Conservation (phyloP, 2,797 vertebrate species). For the Phrynocephalus forsythii region DNA sequence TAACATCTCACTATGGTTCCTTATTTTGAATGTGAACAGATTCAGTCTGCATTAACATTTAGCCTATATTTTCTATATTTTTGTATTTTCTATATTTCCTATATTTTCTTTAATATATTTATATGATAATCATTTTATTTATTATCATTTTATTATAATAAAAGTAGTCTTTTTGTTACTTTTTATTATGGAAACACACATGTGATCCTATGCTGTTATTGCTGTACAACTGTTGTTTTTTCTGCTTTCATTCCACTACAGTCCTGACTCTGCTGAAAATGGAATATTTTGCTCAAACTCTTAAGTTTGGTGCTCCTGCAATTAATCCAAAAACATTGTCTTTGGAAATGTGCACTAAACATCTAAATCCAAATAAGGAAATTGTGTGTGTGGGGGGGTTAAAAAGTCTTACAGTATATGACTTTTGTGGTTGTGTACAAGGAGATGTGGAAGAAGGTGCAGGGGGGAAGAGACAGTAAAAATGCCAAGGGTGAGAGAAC, state of each 20-base stretch:
- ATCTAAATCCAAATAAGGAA: not conserved
- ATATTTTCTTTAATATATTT: no score
- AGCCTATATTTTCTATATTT: not conserved
- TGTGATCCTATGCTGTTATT: no score
- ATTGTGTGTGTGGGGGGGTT: no score
- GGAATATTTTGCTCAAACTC: no score
- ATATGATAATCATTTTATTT: no score
- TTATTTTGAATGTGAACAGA: not conserved
- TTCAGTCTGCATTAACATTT: not conserved
- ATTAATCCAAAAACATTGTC: no score
- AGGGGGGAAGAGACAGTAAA: not conserved
- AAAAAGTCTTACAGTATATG: not conserved
- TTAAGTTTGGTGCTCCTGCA: not conserved
- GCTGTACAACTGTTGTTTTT: not conserved
- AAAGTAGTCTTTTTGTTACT: not conserved
- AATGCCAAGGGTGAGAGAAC: not conserved
- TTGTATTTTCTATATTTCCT: no score
- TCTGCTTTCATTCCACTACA: not conserved
- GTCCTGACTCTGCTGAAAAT: no score
- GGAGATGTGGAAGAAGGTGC: no score
- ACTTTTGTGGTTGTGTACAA: not conserved
- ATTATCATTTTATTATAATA: no score
- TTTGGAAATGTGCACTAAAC: not conserved
- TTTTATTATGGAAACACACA: not conserved
- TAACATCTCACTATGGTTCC: not conserved